Evolutionary conservation across 2,888 invertebrate species (phyloP), one percentile per base, ranked within the genome.

Genomic region (Frankliniella fusca): DNA sequence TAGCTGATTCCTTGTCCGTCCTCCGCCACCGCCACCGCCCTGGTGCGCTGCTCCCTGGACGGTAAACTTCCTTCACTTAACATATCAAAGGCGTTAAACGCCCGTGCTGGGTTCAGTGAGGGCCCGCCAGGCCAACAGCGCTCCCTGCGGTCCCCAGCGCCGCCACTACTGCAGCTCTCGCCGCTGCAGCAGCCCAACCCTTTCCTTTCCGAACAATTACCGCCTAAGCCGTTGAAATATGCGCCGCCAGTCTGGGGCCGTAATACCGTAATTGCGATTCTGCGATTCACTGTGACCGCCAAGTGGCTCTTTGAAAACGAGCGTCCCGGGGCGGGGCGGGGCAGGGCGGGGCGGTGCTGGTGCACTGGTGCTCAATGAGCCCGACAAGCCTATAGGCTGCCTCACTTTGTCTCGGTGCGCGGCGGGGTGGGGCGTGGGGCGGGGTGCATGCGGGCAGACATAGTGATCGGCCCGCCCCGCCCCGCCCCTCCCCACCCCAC

Each of bases 11-110:
- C 15, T 38, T 5, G 38, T 15, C 54, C 54, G 18, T 0, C 7
- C 54, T 54, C 54, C 54, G 54, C 38, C 38, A 5, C 38, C 38
- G 38, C 3, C 38, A 5, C 38, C 3, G 3, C 38, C 3, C 38
- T 38, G 38, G 38, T 38, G 38, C 38, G 38, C 38, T 38, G 38
- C 38, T 38, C 38, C 38, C 38, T 7, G 54, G 20, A 5, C 20
- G 54, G 54, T 23, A 27, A 76, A 76, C 70, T 76, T 27, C 20
- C 61, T 76, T 76, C 70, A 27, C 70, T 76, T 76, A 76, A 76
- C 70, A 76, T 76, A 76, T 76, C 70, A 76, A 76, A 76, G 70
- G 27, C 27, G 27, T 27, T 27, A 27, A 76, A 76, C 27, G 70
- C 11, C 61, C 38, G 38, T 38, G 38, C 38, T 38, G 38, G 38